Evolutionary conservation across 2,113 vertebrate species (phyloP).

Genomic region (Lophura nycthemera): DNA sequence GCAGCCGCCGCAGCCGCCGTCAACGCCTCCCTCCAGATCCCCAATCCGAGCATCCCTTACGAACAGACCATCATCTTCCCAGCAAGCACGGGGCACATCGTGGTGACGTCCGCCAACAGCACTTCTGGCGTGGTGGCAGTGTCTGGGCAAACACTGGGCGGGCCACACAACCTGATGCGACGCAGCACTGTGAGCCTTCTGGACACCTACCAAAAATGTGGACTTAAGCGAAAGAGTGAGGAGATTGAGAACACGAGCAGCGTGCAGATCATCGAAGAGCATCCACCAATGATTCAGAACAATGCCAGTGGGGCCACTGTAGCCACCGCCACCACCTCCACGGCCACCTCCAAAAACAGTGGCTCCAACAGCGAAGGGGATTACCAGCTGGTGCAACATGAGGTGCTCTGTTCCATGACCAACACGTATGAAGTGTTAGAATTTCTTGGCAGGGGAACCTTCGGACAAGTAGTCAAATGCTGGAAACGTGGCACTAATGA

Average conservation of each 20-base stretch:
- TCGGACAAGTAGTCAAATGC: conserved; percentile 98
- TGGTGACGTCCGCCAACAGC: conserved; percentile 93
- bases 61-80: conserved; percentile 98
- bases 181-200: conserved; percentile 98
- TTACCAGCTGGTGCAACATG: conserved; percentile 98
- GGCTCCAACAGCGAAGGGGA: conserved; percentile 97
- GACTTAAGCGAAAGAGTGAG: conserved; percentile 98
- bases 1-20: conserved; percentile 89
- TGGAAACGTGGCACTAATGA: conserved; percentile 99
- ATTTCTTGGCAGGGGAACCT: conserved; percentile 96
- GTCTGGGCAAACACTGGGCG: conserved; percentile 86
- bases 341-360: conserved; percentile 95
- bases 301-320: conserved; percentile 91
- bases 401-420: conserved; percentile 99
- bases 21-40: conserved; percentile 90
- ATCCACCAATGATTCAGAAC: conserved; percentile 94
- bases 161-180: conserved; percentile 95
- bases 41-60: conserved; percentile 91
- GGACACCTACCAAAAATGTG: conserved; percentile 99
- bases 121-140: conserved; percentile 84
- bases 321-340: conserved; percentile 89
- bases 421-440: conserved; percentile 98
- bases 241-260: conserved; percentile 96
- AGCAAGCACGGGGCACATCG: conserved; percentile 90
- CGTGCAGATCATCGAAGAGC: conserved; percentile 96